A percentile compares a stretch with the other conserved stretches of the same genome.
These are phyloP conservation scores for Oceanodroma leucorhoa DNA, from an alignment of 2,797 vertebrate species.

Conservation along the genomic window DNA sequence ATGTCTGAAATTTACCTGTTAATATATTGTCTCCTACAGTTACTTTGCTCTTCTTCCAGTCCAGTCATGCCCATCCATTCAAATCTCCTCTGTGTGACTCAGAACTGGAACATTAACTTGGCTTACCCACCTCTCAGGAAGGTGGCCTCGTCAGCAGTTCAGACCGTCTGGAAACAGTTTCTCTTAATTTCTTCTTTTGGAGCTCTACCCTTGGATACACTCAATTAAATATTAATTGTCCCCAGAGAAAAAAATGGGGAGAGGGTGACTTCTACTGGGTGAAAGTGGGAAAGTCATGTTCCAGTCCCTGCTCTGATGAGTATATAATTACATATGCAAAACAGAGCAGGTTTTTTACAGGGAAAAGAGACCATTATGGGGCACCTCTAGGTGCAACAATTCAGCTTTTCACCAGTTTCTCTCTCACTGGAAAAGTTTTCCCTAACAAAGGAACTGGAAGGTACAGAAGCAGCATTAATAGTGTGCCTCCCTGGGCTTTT, in stretches of 20 bases:
- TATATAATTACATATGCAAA: background rate
- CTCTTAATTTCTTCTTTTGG: background rate
- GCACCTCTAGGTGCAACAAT: background rate
- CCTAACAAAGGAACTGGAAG: background rate
- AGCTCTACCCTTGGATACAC: background rate
- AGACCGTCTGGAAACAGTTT: background rate
- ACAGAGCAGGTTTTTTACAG: rapidly evolving
- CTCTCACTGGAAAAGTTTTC: background rate
- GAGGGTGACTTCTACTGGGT: slow-evolving; percentile 39
- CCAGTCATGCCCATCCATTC: background rate
- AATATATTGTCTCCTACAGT: background rate
- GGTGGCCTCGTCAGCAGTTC: background rate
- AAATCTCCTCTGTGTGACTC: background rate
- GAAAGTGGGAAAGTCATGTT: background rate
- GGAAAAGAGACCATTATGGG: background rate
- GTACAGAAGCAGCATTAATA: background rate
- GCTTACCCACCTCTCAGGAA: background rate
- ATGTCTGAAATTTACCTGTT: background rate
- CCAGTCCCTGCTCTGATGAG: background rate
- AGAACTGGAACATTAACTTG: background rate
- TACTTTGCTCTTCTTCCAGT: background rate
- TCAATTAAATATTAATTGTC: background rate
- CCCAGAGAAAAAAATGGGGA: background rate
- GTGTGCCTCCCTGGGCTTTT: background rate
- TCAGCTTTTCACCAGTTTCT: background rate